Conservation (phyloP, 1,140 invertebrate species). For the Drosophila parvula region DNA sequence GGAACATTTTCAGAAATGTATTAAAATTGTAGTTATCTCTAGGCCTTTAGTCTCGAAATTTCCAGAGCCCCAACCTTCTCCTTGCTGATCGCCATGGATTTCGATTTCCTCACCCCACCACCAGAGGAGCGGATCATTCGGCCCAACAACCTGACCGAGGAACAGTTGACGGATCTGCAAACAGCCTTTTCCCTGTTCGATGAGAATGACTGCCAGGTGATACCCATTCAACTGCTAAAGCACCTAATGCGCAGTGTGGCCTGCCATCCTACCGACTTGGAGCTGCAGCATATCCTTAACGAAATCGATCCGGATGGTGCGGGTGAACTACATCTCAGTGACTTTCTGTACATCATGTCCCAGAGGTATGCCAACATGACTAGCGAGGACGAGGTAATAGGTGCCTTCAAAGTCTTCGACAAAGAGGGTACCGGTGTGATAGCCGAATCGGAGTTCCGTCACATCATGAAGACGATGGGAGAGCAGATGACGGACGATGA, state of each 20-base stretch:
- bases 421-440: conserved; percentile 49
- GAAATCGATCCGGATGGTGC: conserved; percentile 52
- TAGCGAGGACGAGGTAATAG: conserved; percentile 60
- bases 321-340: conserved; percentile 56
- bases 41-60: conserved; percentile 1
- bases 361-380: conserved; percentile 45
- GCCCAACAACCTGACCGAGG: conserved; percentile 29
- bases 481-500: conserved; percentile 58
- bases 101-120: conserved; percentile 52
- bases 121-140: conserved; percentile 55
- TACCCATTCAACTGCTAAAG: conserved; percentile 38
- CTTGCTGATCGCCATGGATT: conserved; percentile 42
- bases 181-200: conserved; percentile 57
- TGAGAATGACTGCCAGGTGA: conserved; percentile 5
- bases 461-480: conserved; percentile 52
- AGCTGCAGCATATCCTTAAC: conserved; percentile 35
- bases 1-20: neutral
- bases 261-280: conserved; percentile 38
- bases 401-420: conserved; percentile 60
- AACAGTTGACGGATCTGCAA: conserved; percentile 43
- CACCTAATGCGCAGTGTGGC: conserved; percentile 45
- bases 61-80: neutral
- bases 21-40: conserved; percentile 5
- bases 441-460: conserved; percentile 54
- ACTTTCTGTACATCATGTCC: conserved; percentile 59